Evolutionary conservation across 2,888 invertebrate genomes (phyloP), one percentile per base, ranked within the genome.

Genomic region (Rhodophaea formosa): DNA sequence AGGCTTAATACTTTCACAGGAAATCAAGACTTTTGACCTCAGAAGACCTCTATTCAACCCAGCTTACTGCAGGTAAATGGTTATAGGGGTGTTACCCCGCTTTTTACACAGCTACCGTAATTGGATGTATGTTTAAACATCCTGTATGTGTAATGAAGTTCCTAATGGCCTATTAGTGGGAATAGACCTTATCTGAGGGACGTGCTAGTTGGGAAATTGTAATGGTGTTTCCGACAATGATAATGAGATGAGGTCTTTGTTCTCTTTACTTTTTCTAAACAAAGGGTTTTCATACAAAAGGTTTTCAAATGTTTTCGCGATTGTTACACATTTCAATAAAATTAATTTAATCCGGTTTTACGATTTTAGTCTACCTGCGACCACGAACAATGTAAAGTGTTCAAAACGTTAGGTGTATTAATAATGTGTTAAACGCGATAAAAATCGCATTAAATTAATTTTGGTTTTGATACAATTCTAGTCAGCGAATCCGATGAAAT

Each of bases 121-220:
- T 53, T 53, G 52, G 52, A 53, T 42, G 52, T 42, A 23, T 42
- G 52, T 53, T 42, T 39, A 39, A 32, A 53, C 42, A 53, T 23
- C 12, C 42, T 42, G 17, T 53, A 52, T 30, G 30, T 8, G 42
- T 16, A 42, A 39, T 53, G 12, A 39, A 52, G 51, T n/a, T n/a
- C 45, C 44, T 32, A 57, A 53, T 53, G 17, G 42, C n/a, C 52
- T 53, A 42, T 53, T 52, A 52, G 17, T 16, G 16, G 52, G 35
- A 53, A 53, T 42, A 42, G 42, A 15, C 8, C n/a, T 35, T 51
- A 53, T 39, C 39, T 23, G 7, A 32, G 49, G 32, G 23, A 23
- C 39, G 8, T 30, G 8, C 5, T 47, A 47, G 29, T 29, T 7
- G 32, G n/a, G 15, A 32, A 3, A n/a, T 29, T 46, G 17, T 29